Evolutionary conservation across 2,113 vertebrate species (phyloP), one percentile per base, ranked within the genome.

Genomic region (Astatoreochromis straeleni): DNA sequence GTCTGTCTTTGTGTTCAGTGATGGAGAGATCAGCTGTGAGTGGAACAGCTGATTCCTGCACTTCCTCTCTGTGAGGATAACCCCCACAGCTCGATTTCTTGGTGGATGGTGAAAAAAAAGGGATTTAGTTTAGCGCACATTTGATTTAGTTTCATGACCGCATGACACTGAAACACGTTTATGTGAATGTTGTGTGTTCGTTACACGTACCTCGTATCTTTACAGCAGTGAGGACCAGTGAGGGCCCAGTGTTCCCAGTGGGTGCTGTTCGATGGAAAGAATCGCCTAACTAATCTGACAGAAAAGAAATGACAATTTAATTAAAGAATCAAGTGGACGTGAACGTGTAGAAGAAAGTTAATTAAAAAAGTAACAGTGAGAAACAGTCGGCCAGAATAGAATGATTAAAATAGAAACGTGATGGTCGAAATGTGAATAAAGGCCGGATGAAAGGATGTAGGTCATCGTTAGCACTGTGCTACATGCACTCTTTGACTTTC

Each of bases 401-500:
- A 29, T 2, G 57, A 42, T 5, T 47, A 26, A 29, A 75, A 29
- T 26, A 5, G 38, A 42, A 9, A 70, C 13, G n/a, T 45, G 1
- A 73, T 17, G 38, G 65, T 3, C 40, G 3, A 47, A 75, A 17
- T 26, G 24, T 75, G 40, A 47, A 73, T 0, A 1, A 7, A 73
- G 3, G 21, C 7, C 4, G 14, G 35, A 4, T 3, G 19, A 29
- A 10, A 73, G 40, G 12, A 24, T 2, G 7, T 0, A 24, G 65
- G 21, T 70, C 21, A 4, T 0, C 24, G 65, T 70, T 5, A 68
- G 35, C 35, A 0, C 63, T 42, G 7, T 1, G 21, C 8, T 24
- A 0, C n/a, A 4, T 0, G n/a, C 0, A 4, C 3, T 2, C 63
- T n/a, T 38, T 38, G 2, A 16, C 65, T 24, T 5, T 24, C 8